phyloP scores from a whole-genome alignment of 2,888 invertebrate genomes.

The Branchellion lobata region DNA sequence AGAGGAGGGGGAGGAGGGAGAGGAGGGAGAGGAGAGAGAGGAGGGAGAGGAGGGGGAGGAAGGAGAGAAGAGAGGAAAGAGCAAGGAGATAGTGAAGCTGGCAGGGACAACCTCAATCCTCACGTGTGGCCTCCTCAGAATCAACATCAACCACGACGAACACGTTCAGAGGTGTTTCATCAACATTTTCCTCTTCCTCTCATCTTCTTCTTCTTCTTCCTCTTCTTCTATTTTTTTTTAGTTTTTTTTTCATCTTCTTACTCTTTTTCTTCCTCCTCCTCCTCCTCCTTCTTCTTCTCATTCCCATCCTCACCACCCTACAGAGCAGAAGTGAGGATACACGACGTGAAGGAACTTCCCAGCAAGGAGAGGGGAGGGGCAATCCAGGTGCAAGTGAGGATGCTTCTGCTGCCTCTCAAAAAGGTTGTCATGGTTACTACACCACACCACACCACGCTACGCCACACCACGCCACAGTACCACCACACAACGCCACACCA shows the following conservation, averaged over 20 bases:
- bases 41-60: background rate
- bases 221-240: background rate
- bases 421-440: slow-evolving; percentile 68
- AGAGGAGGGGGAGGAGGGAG: background rate
- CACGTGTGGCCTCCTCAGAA: no score
- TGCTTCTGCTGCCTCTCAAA: slow-evolving; percentile 83
- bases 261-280: no score
- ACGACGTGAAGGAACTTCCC: slow-evolving; percentile 81
- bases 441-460: background rate
- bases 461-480: no score
- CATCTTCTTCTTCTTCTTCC: background rate
- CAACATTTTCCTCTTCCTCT: background rate
- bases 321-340: slow-evolving; percentile 69
- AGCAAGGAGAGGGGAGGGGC: slow-evolving; percentile 62
- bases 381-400: slow-evolving; percentile 64
- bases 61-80: background rate
- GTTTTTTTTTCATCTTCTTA: background rate
- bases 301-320: no score
- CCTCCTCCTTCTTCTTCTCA: no score
- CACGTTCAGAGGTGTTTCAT: background rate
- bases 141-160: no score
- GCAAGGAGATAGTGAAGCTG: background rate
- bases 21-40: background rate
- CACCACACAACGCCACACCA: background rate
- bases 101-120: background rate